Percentiles rank a stretch among this genome's conserved stretches.
phyloP scores from a whole-genome alignment of 2,888 invertebrate genomes.

The Tiliacea aurago region DNA sequence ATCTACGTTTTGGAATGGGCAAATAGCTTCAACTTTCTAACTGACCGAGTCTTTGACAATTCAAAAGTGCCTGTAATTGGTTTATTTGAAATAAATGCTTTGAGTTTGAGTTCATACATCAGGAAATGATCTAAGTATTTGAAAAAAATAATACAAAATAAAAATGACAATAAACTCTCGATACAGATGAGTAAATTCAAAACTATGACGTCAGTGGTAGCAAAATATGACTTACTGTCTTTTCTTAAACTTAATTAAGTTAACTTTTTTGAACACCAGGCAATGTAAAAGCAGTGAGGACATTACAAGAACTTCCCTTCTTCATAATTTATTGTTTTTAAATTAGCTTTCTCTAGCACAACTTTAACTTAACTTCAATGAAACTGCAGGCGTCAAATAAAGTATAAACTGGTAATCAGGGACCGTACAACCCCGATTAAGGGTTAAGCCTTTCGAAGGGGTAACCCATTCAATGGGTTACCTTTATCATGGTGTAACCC shows the following conservation, averaged over 20 bases:
- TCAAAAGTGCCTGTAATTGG: no score
- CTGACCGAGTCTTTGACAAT: no score
- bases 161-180: background rate
- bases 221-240: background rate
- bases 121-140: no score
- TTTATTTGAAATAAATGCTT: no score
- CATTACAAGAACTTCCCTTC: background rate
- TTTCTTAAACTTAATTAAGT: background rate
- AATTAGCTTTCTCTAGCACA: background rate
- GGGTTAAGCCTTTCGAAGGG: no score
- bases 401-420: background rate
- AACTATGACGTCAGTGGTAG: background rate
- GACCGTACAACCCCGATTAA: no score
- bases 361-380: background rate
- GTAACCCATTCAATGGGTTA: no score
- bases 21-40: no score
- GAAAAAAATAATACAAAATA: no score
- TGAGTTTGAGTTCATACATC: no score
- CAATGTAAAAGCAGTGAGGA: background rate
- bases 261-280: background rate
- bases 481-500: no score
- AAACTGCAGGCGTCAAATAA: background rate
- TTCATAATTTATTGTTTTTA: slow-evolving; percentile 16
- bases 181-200: background rate
- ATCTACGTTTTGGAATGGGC: no score